phyloP scores from a whole-genome alignment of 2,797 vertebrate species.

The Fringilla coelebs region DNA sequence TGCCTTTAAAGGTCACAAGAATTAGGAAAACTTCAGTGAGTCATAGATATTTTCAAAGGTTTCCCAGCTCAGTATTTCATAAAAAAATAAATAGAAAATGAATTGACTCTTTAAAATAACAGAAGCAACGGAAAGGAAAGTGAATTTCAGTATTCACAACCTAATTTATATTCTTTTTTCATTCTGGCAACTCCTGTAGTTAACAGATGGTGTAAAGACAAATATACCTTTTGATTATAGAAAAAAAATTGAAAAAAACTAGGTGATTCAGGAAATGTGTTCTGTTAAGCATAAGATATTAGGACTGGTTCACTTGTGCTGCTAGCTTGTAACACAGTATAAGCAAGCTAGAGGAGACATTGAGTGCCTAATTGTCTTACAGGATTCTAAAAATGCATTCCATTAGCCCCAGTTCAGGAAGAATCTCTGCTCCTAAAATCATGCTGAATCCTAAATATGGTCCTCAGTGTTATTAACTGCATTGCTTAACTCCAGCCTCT shows the following conservation, averaged over 20 bases:
- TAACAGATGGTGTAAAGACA: background rate
- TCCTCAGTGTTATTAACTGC: background rate
- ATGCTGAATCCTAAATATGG: background rate
- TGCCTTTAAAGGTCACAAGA: background rate
- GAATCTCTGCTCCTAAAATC: background rate
- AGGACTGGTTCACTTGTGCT: background rate
- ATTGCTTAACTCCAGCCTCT: background rate
- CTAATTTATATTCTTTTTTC: background rate
- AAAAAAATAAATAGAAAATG: background rate
- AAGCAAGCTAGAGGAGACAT: background rate
- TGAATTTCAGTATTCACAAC: background rate
- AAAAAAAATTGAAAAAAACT: fast-evolving
- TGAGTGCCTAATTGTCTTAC: background rate
- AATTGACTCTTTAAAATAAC: background rate
- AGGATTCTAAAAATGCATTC: background rate
- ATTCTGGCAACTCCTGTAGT: background rate
- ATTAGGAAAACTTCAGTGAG: background rate
- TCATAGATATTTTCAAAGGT: conserved; percentile 13
- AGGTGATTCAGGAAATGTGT: background rate
- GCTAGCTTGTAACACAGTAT: background rate
- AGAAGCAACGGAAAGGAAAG: background rate
- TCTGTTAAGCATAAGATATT: background rate
- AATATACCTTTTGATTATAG: background rate
- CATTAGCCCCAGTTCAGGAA: background rate
- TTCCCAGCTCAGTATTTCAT: background rate